A percentile compares a stretch with the other conserved stretches of the same genome.
Conservation (phyloP, 2,888 invertebrate species). For the Myopa tessellatipennis region DNA sequence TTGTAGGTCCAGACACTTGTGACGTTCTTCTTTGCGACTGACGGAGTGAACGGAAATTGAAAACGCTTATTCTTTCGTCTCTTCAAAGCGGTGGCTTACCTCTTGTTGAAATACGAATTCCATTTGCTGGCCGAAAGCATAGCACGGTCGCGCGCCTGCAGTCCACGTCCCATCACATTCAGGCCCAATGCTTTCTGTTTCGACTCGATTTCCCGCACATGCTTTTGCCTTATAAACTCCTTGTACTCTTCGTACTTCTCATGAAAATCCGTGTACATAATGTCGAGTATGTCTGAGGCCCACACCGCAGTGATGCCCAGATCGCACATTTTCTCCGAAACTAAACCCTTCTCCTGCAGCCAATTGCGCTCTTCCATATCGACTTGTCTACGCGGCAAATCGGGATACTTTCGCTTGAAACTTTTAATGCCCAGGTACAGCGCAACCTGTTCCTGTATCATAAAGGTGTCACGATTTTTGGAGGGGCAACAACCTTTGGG, state of each 20-base stretch:
- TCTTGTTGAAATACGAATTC: constrained; percentile 87
- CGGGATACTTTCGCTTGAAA: constrained; percentile 96
- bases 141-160: constrained; percentile 79
- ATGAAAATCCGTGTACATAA: constrained; percentile 95
- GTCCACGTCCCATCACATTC: constrained; percentile 66
- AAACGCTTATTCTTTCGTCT: background rate
- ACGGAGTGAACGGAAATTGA: background rate
- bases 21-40: constrained; percentile 77
- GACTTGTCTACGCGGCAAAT: constrained; percentile 83
- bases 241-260: constrained; percentile 94
- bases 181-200: constrained; percentile 74
- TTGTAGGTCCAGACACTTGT: constrained; percentile 92
- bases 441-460: constrained; percentile 97
- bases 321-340: constrained; percentile 92
- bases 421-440: constrained; percentile 95
- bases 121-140: constrained; percentile 88
- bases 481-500: constrained; percentile 71
- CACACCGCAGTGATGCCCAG: constrained; percentile 92
- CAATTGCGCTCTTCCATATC: constrained; percentile 93
- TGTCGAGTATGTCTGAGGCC: constrained; percentile 92
- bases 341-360: constrained; percentile 83
- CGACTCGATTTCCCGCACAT: constrained; percentile 76
- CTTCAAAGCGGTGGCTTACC: constrained; percentile 54
- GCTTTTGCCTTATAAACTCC: constrained; percentile 71
- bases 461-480: constrained; percentile 79